Percentiles rank a stretch among this genome's conserved stretches.
Evolutionary conservation across 2,113 vertebrate genomes (phyloP).

Genomic region (Bostrychus sinensis): DNA sequence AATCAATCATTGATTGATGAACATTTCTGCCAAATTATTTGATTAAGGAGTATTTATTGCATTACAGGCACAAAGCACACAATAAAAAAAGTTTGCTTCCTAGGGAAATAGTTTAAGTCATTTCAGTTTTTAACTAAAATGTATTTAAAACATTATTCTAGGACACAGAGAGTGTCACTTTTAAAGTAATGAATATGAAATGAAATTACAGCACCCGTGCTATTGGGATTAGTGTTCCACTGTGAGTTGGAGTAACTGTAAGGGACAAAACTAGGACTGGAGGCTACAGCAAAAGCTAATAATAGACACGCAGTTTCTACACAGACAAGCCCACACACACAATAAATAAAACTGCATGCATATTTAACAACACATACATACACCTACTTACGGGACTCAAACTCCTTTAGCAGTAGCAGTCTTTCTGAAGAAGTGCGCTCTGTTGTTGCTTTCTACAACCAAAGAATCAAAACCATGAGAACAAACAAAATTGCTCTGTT

Average conservation of each 20-base stretch:
- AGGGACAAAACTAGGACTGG: conserved; percentile 53
- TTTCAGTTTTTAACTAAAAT: background rate
- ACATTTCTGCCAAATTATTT: too few relatives aligned
- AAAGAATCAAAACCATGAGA: background rate
- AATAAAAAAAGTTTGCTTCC: too few relatives aligned
- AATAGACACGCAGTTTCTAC: conserved; percentile 48
- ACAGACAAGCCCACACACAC: conserved; percentile 15
- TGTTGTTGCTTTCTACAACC: conserved; percentile 85
- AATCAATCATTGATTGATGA: background rate
- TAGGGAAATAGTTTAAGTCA: background rate
- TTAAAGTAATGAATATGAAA: conserved; percentile 10
- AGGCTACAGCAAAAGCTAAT: conserved; percentile 57
- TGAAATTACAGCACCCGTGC: conserved; percentile 63
- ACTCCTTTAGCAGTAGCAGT: conserved; percentile 87
- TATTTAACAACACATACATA: conserved; percentile 43
- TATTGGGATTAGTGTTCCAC: conserved; percentile 63
- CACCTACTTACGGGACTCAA: conserved; percentile 91
- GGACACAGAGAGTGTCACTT: background rate
- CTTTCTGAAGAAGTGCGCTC: conserved; percentile 89
- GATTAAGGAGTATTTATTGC: too few relatives aligned
- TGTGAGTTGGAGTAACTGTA: conserved; percentile 47
- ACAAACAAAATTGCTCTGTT: background rate
- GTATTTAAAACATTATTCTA: conserved; percentile 1
- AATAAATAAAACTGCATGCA: conserved; percentile 48
- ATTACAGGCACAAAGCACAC: too few relatives aligned